Conservation (phyloP, 1,140 invertebrate species). For the Lysiphlebus fabarum region DNA sequence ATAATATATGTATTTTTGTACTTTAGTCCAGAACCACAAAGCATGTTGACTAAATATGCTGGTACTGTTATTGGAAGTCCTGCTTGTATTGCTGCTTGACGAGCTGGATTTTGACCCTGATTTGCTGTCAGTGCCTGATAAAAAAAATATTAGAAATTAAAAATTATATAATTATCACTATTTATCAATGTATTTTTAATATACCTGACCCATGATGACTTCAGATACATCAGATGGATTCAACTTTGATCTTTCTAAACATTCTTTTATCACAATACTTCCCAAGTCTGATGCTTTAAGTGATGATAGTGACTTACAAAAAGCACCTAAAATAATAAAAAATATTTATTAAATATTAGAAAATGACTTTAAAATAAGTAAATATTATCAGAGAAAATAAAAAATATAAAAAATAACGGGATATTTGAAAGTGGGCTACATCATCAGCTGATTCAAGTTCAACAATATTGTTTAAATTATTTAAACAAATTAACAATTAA, state of each 20-base stretch:
- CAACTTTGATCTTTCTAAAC: conserved; percentile 63
- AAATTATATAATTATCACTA: no score
- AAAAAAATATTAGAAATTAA: background rate
- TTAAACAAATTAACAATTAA: background rate
- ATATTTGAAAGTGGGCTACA: conserved; percentile 27
- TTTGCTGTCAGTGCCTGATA: conserved; percentile 65
- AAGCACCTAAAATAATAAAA: conserved; percentile 59
- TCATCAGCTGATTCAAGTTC: background rate
- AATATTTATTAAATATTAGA: conserved; percentile 5
- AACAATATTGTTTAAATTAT: conserved; percentile 9
- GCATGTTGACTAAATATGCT: conserved; percentile 76
- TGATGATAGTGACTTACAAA: conserved; percentile 68
- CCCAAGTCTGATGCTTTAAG: conserved; percentile 74
- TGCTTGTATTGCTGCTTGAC: conserved; percentile 75
- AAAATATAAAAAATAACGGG: conserved; percentile 14
- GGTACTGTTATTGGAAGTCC: conserved; percentile 73
- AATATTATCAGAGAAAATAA: no score
- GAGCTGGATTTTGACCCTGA: conserved; percentile 82
- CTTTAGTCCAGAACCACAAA: conserved; percentile 85
- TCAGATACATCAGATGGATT: conserved; percentile 68
- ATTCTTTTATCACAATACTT: conserved; percentile 71
- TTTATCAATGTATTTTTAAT: conserved; percentile 15
- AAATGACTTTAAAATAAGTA: conserved; percentile 6
- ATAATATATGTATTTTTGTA: conserved; percentile 42
- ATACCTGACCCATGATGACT: conserved; percentile 85